phyloP scores from a whole-genome alignment of 2,888 invertebrate genomes.

The Malacosoma neustria region DNA sequence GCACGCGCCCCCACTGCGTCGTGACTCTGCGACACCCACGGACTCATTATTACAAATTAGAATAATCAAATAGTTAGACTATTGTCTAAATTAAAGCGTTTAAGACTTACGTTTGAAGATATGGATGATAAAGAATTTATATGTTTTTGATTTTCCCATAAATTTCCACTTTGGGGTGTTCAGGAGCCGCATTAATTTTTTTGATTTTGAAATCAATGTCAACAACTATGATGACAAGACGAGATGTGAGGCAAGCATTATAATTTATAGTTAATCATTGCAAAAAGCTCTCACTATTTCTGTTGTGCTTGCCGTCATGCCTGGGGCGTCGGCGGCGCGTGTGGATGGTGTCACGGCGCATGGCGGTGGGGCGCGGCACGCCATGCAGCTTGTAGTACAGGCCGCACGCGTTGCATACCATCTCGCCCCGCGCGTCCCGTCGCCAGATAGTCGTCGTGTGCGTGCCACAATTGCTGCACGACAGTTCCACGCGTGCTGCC shows the following conservation, averaged over 20 bases:
- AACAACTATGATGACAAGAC: too few relatives aligned
- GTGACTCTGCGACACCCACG: conserved; percentile 40
- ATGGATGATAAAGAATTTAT: too few relatives aligned
- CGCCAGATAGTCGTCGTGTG: conserved; percentile 98
- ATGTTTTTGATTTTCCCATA: too few relatives aligned
- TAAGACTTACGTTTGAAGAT: too few relatives aligned
- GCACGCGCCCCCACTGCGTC: conserved; percentile 35
- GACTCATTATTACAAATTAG: too few relatives aligned
- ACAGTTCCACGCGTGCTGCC: conserved; percentile 83
- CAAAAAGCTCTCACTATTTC: conserved; percentile 55
- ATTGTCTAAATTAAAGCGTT: too few relatives aligned
- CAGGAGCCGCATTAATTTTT: too few relatives aligned
- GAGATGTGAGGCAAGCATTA: too few relatives aligned
- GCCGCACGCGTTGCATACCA: conserved; percentile 99
- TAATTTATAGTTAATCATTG: too few relatives aligned
- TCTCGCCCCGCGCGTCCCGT: conserved; percentile 95
- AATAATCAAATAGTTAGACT: too few relatives aligned
- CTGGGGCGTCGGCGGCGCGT: conserved; percentile 92
- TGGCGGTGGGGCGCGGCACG: conserved; percentile 93
- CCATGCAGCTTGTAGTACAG: conserved; percentile 98
- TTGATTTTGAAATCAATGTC: too few relatives aligned
- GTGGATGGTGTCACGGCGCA: conserved; percentile 97
- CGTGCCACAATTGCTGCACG: conserved; percentile 98
- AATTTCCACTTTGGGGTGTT: too few relatives aligned
- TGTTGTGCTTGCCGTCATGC: conserved; percentile 74